These are phyloP conservation scores for Cremastinae sp. DNA, from an alignment of 2,888 invertebrate genomes.

Conservation along the genomic window DNA sequence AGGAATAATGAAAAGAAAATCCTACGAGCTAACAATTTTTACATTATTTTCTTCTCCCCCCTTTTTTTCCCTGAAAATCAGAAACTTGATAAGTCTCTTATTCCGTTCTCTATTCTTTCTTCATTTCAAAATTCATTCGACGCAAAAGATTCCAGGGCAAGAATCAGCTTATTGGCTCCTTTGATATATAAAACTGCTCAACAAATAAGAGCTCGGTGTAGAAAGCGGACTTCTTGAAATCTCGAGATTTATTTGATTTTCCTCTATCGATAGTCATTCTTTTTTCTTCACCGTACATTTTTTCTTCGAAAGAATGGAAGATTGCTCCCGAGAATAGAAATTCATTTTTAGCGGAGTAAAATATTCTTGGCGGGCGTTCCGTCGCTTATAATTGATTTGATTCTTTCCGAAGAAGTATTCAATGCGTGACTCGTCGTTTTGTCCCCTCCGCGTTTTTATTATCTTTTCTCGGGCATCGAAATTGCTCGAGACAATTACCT, in stretches of 20 bases:
- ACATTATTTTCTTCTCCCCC: too few relatives aligned
- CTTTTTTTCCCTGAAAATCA: too few relatives aligned
- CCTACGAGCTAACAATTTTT: too few relatives aligned
- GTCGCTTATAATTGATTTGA: constrained; percentile 14
- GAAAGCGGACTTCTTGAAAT: constrained; percentile 2
- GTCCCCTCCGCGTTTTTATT: constrained; percentile 12
- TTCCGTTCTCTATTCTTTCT: background rate
- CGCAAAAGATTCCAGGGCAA: constrained; percentile 32
- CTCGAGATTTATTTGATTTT: background rate
- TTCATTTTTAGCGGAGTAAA: too few relatives aligned
- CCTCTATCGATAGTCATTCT: too few relatives aligned
- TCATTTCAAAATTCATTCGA: background rate
- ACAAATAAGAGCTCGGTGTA: background rate
- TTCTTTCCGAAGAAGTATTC: constrained; percentile 11
- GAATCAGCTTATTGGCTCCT: constrained; percentile 50
- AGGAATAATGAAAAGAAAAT: too few relatives aligned
- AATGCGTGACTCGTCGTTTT: constrained; percentile 20
- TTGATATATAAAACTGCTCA: constrained; percentile 45
- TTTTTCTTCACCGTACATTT: too few relatives aligned
- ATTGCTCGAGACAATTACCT: constrained; percentile 36
- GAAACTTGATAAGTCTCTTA: background rate
- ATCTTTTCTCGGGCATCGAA: background rate
- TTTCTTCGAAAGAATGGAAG: too few relatives aligned
- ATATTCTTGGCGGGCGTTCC: too few relatives aligned
- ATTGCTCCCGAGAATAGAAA: too few relatives aligned